phyloP scores from a whole-genome alignment of 2,113 vertebrate species.

The Phalacrocorax aristotelis region DNA sequence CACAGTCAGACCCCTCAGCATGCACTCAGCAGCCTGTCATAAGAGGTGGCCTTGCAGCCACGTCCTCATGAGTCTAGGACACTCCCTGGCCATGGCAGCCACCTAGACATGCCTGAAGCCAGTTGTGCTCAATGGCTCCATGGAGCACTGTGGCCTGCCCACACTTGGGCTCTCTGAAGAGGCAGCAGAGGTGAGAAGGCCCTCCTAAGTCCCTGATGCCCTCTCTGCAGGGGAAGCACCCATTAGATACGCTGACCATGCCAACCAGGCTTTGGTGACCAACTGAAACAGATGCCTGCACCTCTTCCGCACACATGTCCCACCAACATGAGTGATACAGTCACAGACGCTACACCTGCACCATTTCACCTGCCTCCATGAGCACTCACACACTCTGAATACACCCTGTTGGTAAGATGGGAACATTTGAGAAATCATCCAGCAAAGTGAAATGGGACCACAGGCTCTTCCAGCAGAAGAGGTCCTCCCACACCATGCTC shows the following conservation, averaged over 20 bases:
- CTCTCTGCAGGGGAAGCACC: not conserved
- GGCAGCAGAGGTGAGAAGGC: not conserved
- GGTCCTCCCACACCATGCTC: accelerated
- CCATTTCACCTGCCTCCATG: accelerated
- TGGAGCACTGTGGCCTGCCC: not conserved
- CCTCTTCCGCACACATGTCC: not conserved
- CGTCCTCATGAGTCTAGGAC: not conserved
- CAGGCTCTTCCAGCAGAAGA: not conserved
- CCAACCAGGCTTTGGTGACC: not conserved
- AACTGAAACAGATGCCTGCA: not conserved
- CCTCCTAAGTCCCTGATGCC: not conserved
- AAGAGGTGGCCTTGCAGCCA: not conserved
- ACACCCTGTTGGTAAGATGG: not conserved
- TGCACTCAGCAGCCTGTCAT: not conserved
- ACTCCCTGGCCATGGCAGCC: not conserved
- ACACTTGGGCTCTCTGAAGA: not conserved
- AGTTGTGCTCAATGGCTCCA: not conserved
- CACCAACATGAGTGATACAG: not conserved
- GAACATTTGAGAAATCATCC: not conserved
- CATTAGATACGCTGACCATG: accelerated
- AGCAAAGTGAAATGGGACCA: not conserved
- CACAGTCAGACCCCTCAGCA: not conserved
- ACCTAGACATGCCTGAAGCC: not conserved
- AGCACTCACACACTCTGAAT: not conserved
- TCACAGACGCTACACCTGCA: not conserved